Conservation (phyloP, 2,888 invertebrate species). For the Andrena dorsata region DNA sequence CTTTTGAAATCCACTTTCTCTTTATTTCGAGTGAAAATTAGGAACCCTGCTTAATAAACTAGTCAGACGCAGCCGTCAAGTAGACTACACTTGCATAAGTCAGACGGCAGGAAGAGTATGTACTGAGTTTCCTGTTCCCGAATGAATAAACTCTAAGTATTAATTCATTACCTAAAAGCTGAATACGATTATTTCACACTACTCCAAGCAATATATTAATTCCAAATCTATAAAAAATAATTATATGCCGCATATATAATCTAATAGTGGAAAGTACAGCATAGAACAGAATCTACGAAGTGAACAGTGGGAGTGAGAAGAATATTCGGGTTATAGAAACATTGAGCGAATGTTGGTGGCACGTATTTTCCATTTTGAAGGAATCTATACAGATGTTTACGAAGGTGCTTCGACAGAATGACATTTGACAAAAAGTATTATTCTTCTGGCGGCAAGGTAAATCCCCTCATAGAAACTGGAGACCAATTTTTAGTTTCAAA, state of each 20-base stretch:
- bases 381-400: background rate
- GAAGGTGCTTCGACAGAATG: background rate
- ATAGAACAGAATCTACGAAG: background rate
- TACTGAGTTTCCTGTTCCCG: too few relatives aligned
- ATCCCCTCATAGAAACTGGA: background rate
- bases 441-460: background rate
- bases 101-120: background rate
- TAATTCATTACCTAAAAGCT: too few relatives aligned
- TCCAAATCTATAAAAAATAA: too few relatives aligned
- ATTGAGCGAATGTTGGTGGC: background rate
- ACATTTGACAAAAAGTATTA: background rate
- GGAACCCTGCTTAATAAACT: background rate
- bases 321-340: background rate
- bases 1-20: too few relatives aligned
- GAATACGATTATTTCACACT: too few relatives aligned
- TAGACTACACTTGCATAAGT: background rate
- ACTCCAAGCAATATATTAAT: too few relatives aligned
- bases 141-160: too few relatives aligned
- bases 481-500: background rate
- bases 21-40: too few relatives aligned
- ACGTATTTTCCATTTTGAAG: background rate
- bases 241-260: too few relatives aligned
- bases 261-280: background rate
- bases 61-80: background rate
- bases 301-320: background rate